Conservation (phyloP, 2,113 vertebrate species). For the Brachyhypopomus occidentalis region DNA sequence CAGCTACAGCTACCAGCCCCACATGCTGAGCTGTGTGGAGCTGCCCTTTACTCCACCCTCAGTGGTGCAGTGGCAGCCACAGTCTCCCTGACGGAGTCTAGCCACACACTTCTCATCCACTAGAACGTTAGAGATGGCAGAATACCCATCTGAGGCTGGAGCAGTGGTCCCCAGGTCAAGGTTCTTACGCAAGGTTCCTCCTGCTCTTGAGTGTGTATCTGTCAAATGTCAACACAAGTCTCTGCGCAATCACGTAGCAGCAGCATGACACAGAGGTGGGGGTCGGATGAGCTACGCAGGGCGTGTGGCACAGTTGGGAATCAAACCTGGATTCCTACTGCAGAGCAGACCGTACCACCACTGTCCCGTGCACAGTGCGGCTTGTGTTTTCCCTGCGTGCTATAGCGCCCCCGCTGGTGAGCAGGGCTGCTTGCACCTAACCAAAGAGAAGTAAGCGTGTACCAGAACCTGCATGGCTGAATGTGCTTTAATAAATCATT, state of each 20-base stretch:
- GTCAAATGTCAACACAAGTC: too few species aligned
- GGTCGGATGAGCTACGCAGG: neutral
- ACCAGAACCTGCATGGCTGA: neutral
- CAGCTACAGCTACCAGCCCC: neutral
- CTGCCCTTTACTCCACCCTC: neutral
- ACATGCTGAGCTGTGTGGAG: neutral
- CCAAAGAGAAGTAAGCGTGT: neutral
- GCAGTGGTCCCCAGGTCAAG: too few species aligned
- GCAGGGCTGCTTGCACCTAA: neutral
- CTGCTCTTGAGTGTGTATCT: too few species aligned
- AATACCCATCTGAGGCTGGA: too few species aligned
- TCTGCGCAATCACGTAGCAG: too few species aligned
- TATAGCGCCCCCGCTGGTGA: neutral
- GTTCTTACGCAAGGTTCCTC: too few species aligned
- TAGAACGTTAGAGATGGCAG: too few species aligned
- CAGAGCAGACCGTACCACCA: neutral
- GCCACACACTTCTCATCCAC: too few species aligned
- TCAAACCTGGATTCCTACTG: neutral
- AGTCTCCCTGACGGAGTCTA: neutral
- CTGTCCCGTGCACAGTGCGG: neutral
- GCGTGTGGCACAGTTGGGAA: neutral
- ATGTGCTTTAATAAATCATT: slow-evolving; percentile 41
- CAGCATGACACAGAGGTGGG: neutral
- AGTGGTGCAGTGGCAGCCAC: neutral
- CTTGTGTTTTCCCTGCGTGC: neutral